phyloP scores from a whole-genome alignment of 2,888 invertebrate species.

The Lottia scabra region DNA sequence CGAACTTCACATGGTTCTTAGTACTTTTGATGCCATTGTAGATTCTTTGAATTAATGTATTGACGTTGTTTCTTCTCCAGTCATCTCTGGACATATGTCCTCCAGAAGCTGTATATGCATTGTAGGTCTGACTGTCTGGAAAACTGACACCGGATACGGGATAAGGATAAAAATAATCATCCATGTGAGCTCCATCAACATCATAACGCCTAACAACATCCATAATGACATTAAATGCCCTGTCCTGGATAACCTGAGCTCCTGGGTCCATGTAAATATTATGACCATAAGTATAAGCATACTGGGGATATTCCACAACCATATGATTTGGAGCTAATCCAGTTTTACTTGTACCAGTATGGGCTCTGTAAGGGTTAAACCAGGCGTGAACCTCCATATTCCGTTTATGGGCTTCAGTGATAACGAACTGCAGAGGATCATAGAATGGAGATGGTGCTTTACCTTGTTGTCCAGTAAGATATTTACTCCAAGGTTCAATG shows the following conservation, averaged over 20 bases:
- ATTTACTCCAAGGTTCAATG: conserved; percentile 63
- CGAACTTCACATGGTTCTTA: conserved; percentile 52
- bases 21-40: conserved; percentile 40
- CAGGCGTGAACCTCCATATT: conserved; percentile 63
- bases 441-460: conserved; percentile 52
- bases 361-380: conserved; percentile 63
- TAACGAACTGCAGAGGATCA: conserved; percentile 55
- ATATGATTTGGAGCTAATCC: conserved; percentile 60
- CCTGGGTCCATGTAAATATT: conserved; percentile 66
- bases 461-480: conserved; percentile 61
- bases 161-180: conserved; percentile 67
- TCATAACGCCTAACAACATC: conserved; percentile 60
- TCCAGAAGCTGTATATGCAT: conserved; percentile 44
- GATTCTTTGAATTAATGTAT: conserved; percentile 47
- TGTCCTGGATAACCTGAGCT: conserved; percentile 47
- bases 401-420: conserved; percentile 49
- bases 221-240: conserved; percentile 45
- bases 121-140: conserved; percentile 57
- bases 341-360: conserved; percentile 38
- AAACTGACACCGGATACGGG: conserved; percentile 52
- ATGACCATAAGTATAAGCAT: conserved; percentile 51
- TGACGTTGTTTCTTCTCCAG: conserved; percentile 62
- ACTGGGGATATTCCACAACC: conserved; percentile 49
- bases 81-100: conserved; percentile 49
- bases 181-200: conserved; percentile 63